Evolutionary conservation across 1,140 invertebrate genomes (phyloP), one percentile per base, ranked within the genome.

Genomic region (Zaprionus ghesquierei): DNA sequence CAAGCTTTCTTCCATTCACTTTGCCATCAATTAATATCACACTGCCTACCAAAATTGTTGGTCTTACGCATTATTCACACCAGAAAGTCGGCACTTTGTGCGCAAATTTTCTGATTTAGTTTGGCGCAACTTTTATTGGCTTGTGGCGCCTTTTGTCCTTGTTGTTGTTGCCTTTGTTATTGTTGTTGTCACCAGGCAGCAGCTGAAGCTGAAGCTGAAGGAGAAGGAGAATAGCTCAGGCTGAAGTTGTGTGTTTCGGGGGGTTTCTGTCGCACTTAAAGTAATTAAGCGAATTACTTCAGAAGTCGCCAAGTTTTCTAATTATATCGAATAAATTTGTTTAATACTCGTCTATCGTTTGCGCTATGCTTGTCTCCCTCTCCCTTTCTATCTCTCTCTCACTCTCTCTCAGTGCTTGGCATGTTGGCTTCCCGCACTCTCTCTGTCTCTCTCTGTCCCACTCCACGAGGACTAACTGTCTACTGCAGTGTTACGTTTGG

Each of bases 261-360:
- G 33, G 33, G 77, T 60, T n/a, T n/a, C 69, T 64, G 72, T 60
- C 68, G 86, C 81, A 90, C 81, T 90, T 86, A 62, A 82, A 90
- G 86, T 90, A 90, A 90, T 90, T 90, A 90, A 82, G 81, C 75
- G 81, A 79, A 86, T 90, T 86, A 90, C 79, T 90, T 90, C 76
- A 90, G 78, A 90, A 90, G 86, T 90, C 86, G 81, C 86, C 86
- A 90, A 90, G 86, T 90, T 90, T 87, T 81, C 86, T 90, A 86
- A 90, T 90, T 90, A 90, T 90, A 90, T 90, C 79, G 81, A 90
- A 90, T 86, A 90, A 90, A 90, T 90, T 90, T 81, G 81, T 79
- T 90, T 90, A 90, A 90, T 90, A 82, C 73, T 82, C 61, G 54
- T 89, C 65, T 79, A 66, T 74, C 62, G 81, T 70, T 70, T 53